Evolutionary conservation across 1,140 invertebrate genomes (phyloP).

Genomic region (Nautilus pompilius): DNA sequence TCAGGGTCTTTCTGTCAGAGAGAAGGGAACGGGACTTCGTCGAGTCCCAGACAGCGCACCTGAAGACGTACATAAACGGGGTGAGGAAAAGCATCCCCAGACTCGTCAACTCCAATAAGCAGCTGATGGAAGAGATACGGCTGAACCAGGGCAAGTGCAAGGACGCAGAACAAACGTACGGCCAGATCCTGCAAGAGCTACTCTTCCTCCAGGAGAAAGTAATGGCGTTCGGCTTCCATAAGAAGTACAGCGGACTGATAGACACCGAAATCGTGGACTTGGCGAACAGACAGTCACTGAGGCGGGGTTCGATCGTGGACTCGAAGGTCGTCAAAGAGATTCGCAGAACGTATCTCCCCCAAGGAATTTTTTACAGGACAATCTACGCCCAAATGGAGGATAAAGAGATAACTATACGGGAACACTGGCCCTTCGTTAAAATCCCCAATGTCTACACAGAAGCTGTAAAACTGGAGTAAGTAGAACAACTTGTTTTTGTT

Average conservation of each 20-base stretch:
- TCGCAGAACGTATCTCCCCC: not conserved
- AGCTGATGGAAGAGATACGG: slow-evolving; percentile 27
- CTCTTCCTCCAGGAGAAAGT: slow-evolving; percentile 11
- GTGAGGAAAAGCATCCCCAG: slow-evolving; percentile 23
- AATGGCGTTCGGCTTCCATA: slow-evolving; percentile 12
- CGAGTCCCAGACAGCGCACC: slow-evolving; percentile 12
- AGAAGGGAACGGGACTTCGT: slow-evolving; percentile 11
- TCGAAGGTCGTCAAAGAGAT: slow-evolving; percentile 2
- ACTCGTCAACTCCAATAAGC: slow-evolving; percentile 26
- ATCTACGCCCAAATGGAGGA: slow-evolving; percentile 8
- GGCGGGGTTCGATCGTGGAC: slow-evolving; percentile 4
- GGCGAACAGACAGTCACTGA: too few species aligned
- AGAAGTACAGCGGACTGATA: not conserved
- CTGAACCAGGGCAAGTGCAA: slow-evolving; percentile 9
- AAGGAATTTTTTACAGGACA: slow-evolving; percentile 13
- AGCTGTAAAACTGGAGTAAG: slow-evolving; percentile 24
- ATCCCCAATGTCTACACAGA: slow-evolving; percentile 18
- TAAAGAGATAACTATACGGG: slow-evolving; percentile 15
- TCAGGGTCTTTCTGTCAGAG: slow-evolving; percentile 2
- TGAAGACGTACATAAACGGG: slow-evolving; percentile 10
- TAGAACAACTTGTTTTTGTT: too few species aligned
- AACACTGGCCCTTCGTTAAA: slow-evolving; percentile 11
- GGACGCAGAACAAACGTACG: slow-evolving; percentile 12
- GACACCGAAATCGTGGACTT: not conserved
- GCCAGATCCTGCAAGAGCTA: slow-evolving; percentile 8